phyloP scores from a whole-genome alignment of 92 coral and sea anemone genomes.

The Meandrina meandrites region DNA sequence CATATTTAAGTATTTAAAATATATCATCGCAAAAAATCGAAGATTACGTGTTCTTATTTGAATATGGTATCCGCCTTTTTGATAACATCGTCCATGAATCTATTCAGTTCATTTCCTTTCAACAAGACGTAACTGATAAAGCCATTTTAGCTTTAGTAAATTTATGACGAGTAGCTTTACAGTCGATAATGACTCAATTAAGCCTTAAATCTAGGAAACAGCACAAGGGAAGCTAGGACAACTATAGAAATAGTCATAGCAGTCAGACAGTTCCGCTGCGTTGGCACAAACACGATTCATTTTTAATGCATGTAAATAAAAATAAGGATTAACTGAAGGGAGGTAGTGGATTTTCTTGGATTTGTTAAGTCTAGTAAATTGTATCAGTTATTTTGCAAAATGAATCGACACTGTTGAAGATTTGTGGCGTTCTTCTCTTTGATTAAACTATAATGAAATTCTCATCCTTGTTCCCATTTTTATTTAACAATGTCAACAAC shows the following conservation, averaged over 20 bases:
- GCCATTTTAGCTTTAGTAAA: not conserved
- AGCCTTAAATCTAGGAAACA: not conserved
- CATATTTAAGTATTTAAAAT: not conserved
- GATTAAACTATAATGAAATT: too few relatives aligned
- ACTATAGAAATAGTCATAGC: too few relatives aligned
- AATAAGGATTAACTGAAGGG: too few relatives aligned
- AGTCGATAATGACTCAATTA: not conserved
- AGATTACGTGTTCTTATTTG: not conserved
- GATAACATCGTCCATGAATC: not conserved
- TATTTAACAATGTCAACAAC: too few relatives aligned
- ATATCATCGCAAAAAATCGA: not conserved
- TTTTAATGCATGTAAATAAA: too few relatives aligned
- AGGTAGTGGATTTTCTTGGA: too few relatives aligned
- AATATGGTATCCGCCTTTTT: not conserved
- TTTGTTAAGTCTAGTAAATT: too few relatives aligned
- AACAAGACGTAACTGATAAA: not conserved
- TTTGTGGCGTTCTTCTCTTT: too few relatives aligned
- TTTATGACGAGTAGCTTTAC: not conserved
- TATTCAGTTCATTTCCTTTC: conserved; percentile 2
- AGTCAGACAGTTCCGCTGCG: too few relatives aligned
- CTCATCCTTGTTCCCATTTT: too few relatives aligned
- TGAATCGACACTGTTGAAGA: too few relatives aligned
- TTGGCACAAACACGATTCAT: not conserved
- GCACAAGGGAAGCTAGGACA: not conserved
- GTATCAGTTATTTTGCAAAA: too few relatives aligned